Conservation (phyloP, 1,140 invertebrate genomes). For the Belonocnema kinseyi region DNA sequence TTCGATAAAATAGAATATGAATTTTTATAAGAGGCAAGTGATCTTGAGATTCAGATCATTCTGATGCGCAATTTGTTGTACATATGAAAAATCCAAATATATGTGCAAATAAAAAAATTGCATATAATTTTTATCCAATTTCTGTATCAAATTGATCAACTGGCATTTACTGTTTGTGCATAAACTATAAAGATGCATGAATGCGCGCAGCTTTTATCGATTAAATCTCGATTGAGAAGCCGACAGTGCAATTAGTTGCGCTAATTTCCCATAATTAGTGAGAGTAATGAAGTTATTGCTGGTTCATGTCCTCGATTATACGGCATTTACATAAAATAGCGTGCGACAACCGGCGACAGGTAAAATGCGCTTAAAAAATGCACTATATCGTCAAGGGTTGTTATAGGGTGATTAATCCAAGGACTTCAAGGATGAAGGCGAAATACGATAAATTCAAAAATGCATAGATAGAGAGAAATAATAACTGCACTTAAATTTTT, state of each 20-base stretch:
- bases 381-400: conserved; percentile 41
- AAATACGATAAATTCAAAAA: neutral
- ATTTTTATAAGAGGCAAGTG: too few relatives aligned
- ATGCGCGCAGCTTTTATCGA: conserved; percentile 43
- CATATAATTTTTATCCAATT: too few relatives aligned
- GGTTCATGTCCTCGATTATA: conserved; percentile 61
- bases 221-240: conserved; percentile 57
- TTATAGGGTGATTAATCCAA: conserved; percentile 55
- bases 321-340: conserved; percentile 60
- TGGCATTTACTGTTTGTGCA: neutral
- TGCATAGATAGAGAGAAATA: neutral
- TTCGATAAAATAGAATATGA: too few relatives aligned
- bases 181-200: neutral
- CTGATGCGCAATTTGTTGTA: too few relatives aligned
- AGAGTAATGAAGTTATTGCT: conserved; percentile 64
- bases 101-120: too few relatives aligned
- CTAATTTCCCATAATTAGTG: conserved; percentile 62
- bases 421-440: neutral
- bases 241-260: conserved; percentile 52
- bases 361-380: conserved; percentile 33
- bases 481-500: neutral
- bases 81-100: too few relatives aligned
- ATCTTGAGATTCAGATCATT: too few relatives aligned
- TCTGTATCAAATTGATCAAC: too few relatives aligned
- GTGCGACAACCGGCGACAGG: conserved; percentile 38